Evolutionary conservation across 2,113 vertebrate genomes (phyloP).

Genomic region (Hemibagrus wyckioides): DNA sequence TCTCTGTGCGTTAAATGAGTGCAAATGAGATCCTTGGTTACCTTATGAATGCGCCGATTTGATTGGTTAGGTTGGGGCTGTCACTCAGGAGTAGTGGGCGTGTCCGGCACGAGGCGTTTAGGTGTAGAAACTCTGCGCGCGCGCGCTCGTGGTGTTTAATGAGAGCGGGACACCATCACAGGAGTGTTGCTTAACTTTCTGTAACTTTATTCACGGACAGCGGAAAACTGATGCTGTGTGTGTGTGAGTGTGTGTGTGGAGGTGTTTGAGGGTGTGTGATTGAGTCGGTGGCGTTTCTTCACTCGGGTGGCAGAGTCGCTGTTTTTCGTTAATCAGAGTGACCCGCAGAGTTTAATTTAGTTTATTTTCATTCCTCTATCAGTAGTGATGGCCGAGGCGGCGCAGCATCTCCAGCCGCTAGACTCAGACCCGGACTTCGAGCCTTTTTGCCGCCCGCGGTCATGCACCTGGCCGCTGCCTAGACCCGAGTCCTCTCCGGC

Average conservation of each 20-base stretch:
- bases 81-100: conserved; percentile 12
- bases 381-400: conserved; percentile 75
- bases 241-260: background rate
- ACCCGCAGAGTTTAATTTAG: background rate
- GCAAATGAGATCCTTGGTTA: conserved; percentile 5
- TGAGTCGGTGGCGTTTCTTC: background rate
- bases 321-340: background rate
- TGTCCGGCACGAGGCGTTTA: background rate
- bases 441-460: conserved; percentile 82
- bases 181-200: background rate
- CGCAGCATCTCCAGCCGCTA: conserved; percentile 67
- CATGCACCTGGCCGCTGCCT: conserved; percentile 85
- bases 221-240: background rate
- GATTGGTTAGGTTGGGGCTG: background rate
- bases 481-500: conserved; percentile 86
- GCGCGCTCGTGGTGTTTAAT: background rate
- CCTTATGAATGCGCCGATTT: background rate
- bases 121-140: conserved; percentile 2
- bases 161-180: background rate
- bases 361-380: background rate
- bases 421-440: conserved; percentile 86
- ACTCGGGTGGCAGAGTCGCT: background rate
- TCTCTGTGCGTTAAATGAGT: background rate
- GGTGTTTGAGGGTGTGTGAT: background rate
- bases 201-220: background rate